Conservation (phyloP, 2,888 invertebrate species). For the Drosophila pseudotakahashii region DNA sequence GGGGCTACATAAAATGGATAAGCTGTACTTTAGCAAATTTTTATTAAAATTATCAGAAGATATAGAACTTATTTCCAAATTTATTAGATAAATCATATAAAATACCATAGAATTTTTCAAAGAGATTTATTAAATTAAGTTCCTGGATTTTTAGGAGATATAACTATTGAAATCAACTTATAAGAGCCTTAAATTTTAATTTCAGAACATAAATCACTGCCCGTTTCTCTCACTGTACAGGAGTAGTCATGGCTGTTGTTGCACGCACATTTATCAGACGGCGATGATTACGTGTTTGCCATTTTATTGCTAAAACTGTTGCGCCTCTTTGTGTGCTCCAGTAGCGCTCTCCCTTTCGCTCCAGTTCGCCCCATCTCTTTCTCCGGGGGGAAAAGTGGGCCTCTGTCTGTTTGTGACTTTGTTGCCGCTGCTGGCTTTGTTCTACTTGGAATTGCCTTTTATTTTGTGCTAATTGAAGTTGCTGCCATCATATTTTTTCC, state of each 20-base stretch:
- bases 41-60: too few species aligned
- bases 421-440: conserved; percentile 62
- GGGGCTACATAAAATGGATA: too few species aligned
- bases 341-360: conserved; percentile 3
- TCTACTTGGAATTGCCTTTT: conserved; percentile 75
- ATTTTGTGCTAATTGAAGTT: conserved; percentile 78
- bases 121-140: too few species aligned
- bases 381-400: conserved; percentile 18
- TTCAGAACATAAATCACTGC: too few species aligned
- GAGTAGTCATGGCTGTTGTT: conserved; percentile 18
- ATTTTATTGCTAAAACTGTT: conserved; percentile 75
- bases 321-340: conserved; percentile 59
- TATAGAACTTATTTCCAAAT: too few species aligned
- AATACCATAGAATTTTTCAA: too few species aligned
- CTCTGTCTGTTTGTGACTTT: conserved; percentile 44
- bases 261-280: conserved; percentile 72
- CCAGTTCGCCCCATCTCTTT: background rate
- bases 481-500: conserved; percentile 69
- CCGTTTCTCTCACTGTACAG: conserved; percentile 7
- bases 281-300: conserved; percentile 71
- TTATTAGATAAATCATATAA: too few species aligned
- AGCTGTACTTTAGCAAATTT: too few species aligned
- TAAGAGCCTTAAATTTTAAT: too few species aligned
- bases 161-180: too few species aligned
- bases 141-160: too few species aligned